These are phyloP conservation scores for Oreohelix idahoensis DNA, from an alignment of 1,140 invertebrate species.

Conservation along the genomic window DNA sequence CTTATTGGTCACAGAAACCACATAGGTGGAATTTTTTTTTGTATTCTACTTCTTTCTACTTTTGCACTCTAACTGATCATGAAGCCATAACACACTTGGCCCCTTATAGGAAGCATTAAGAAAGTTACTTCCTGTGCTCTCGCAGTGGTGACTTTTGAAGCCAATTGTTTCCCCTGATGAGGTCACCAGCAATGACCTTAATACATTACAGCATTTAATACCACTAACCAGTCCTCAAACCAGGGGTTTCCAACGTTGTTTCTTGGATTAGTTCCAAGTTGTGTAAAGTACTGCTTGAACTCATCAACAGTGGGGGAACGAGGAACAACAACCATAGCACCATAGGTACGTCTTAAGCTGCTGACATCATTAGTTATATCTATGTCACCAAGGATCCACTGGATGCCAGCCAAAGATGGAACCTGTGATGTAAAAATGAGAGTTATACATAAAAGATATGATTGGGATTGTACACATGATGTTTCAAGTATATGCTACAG, in stretches of 20 bases:
- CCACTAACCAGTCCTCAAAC: conserved; percentile 72
- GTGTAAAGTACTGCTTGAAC: conserved; percentile 65
- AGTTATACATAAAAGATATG: background rate
- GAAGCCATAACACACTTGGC: no score
- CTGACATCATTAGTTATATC: conserved; percentile 48
- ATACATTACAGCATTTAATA: background rate
- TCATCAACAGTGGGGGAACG: conserved; percentile 49
- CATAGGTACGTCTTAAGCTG: conserved; percentile 52
- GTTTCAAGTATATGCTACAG: no score
- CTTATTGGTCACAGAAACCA: no score
- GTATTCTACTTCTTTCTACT: no score
- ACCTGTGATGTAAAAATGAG: conserved; percentile 39
- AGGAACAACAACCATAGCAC: conserved; percentile 54
- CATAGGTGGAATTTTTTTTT: no score
- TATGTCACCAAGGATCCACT: conserved; percentile 58
- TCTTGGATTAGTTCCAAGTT: conserved; percentile 51
- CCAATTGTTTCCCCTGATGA: no score
- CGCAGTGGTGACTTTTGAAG: no score
- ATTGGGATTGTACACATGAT: no score
- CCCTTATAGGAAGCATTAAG: no score
- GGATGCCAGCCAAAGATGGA: conserved; percentile 48
- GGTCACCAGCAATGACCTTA: no score
- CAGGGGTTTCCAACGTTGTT: conserved; percentile 66
- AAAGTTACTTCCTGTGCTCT: no score
- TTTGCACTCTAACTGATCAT: no score